A percentile compares a stretch with the other conserved stretches of the same genome.
These are phyloP conservation scores for Calliscelio sp. DNA, from an alignment of 2,888 invertebrate genomes.

Conservation along the genomic window DNA sequence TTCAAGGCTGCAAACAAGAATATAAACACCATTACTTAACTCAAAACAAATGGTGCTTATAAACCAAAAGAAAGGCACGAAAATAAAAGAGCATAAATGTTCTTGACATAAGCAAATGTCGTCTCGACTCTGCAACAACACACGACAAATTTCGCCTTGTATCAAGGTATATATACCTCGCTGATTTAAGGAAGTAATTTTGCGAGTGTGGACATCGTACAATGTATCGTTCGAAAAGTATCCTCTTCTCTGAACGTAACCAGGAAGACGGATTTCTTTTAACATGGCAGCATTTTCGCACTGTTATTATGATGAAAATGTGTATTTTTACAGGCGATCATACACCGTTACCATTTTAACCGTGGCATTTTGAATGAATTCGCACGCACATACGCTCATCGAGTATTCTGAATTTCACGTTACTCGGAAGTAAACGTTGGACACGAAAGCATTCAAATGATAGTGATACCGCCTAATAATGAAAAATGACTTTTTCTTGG, in stretches of 20 bases:
- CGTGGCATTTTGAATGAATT: conserved; percentile 56
- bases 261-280: conserved; percentile 54
- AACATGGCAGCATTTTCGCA: conserved; percentile 35
- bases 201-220: background rate
- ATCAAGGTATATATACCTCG: too few relatives aligned
- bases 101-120: too few relatives aligned
- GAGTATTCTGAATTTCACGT: conserved; percentile 49
- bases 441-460: conserved; percentile 69
- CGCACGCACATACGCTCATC: background rate
- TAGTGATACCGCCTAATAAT: conserved; percentile 70
- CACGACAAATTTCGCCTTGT: too few relatives aligned
- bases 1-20: too few relatives aligned
- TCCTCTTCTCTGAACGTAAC: conserved; percentile 30
- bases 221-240: conserved; percentile 26
- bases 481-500: conserved; percentile 66
- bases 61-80: too few relatives aligned
- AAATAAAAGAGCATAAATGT: too few relatives aligned
- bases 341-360: conserved; percentile 66
- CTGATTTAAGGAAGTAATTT: background rate
- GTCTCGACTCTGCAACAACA: too few relatives aligned
- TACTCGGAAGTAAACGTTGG: conserved; percentile 65
- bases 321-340: conserved; percentile 46
- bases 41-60: too few relatives aligned
- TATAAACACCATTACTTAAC: too few relatives aligned
- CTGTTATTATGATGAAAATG: conserved; percentile 64